Evolutionary conservation across 2,113 vertebrate genomes (phyloP).

Genomic region (Indicator maculatus): DNA sequence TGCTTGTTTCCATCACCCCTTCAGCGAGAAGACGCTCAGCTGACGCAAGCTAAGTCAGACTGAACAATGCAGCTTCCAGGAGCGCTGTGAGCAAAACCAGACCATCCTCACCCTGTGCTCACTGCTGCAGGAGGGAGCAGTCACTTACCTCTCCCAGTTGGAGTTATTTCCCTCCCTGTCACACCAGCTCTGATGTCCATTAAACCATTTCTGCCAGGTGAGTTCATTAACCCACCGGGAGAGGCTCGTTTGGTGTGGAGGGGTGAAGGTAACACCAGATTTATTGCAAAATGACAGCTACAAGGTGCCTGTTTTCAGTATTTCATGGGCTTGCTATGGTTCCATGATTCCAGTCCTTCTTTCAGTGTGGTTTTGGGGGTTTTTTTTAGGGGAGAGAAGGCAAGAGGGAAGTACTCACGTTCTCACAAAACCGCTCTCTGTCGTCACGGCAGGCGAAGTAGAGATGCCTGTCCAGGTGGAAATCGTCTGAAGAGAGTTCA

Average conservation of each 20-base stretch:
- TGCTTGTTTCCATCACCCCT: neutral
- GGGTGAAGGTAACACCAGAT: neutral
- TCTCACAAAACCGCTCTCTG: conserved; percentile 94
- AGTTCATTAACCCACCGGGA: neutral
- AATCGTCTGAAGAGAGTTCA: conserved; percentile 94
- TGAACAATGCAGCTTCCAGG: neutral
- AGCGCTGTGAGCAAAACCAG: neutral
- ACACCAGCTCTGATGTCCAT: neutral
- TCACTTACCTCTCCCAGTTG: neutral
- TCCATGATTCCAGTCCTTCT: neutral
- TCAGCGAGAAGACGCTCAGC: neutral
- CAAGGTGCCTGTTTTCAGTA: neutral
- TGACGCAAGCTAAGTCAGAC: neutral
- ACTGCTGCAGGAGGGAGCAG: neutral
- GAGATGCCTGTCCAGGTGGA: conserved; percentile 94
- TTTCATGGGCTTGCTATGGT: rapidly evolving
- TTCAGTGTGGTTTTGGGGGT: rapidly evolving
- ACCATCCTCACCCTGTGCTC: neutral
- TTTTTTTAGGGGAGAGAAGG: neutral
- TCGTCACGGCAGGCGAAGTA: conserved; percentile 95
- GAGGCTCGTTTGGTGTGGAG: neutral
- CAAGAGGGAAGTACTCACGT: conserved; percentile 77
- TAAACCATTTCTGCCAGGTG: neutral
- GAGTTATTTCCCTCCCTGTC: neutral
- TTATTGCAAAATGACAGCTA: neutral